These are phyloP conservation scores for Serripes groenlandicus DNA, from an alignment of 2,888 invertebrate species.

Conservation along the genomic window DNA sequence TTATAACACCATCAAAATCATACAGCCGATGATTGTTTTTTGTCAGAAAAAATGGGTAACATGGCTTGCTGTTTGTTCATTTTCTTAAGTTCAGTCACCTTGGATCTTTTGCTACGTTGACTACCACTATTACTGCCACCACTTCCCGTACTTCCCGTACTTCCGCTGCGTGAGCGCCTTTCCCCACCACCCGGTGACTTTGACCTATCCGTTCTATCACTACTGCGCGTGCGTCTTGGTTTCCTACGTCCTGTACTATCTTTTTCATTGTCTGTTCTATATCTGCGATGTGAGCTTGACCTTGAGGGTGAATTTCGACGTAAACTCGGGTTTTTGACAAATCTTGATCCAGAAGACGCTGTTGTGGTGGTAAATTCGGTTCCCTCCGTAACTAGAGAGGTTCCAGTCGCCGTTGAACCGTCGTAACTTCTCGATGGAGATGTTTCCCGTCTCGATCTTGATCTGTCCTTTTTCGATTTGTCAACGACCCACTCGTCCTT, in stretches of 20 bases:
- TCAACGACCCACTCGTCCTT: constrained; percentile 40
- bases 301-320: constrained; percentile 62
- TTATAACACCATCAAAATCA: too few species aligned
- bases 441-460: constrained; percentile 42
- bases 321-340: constrained; percentile 58
- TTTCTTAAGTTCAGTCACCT: constrained; percentile 34
- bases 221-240: constrained; percentile 47
- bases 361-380: constrained; percentile 61
- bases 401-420: constrained; percentile 54
- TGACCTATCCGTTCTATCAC: constrained; percentile 19
- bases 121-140: constrained; percentile 24
- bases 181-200: constrained; percentile 48
- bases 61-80: constrained; percentile 60
- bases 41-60: constrained; percentile 57
- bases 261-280: constrained; percentile 57
- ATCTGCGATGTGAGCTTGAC: constrained; percentile 65
- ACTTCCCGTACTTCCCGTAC: too few species aligned
- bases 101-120: constrained; percentile 26
- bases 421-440: constrained; percentile 58
- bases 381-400: constrained; percentile 54
- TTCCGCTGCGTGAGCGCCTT: constrained; percentile 27
- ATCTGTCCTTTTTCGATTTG: constrained; percentile 29
- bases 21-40: constrained; percentile 53
- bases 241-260: constrained; percentile 54
- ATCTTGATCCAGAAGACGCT: constrained; percentile 43